phyloP scores from a whole-genome alignment of 2,888 invertebrate species.

The Drosophila pegasa region DNA sequence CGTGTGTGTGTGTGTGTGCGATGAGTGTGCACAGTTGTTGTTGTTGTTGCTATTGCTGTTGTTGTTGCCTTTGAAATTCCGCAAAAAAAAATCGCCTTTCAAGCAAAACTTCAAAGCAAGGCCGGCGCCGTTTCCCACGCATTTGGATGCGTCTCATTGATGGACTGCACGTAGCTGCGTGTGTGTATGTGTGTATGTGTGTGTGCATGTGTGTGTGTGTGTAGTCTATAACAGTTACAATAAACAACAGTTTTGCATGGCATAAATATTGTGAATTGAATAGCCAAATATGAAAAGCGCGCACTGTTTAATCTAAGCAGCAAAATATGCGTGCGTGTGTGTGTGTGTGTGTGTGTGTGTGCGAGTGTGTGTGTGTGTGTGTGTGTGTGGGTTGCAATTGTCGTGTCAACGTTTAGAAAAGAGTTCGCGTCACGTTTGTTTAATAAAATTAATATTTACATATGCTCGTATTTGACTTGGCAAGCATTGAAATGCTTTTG shows the following conservation, averaged over 20 bases:
- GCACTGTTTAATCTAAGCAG: conserved; percentile 39
- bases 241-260: conserved; percentile 52
- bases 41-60: conserved; percentile 23
- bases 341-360: conserved; percentile 2
- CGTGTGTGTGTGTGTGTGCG: conserved; percentile 9
- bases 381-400: conserved; percentile 52
- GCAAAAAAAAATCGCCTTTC: conserved; percentile 53
- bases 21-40: conserved; percentile 24
- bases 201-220: not conserved
- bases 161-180: conserved; percentile 54
- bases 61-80: conserved; percentile 56
- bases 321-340: too few relatives aligned
- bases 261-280: conserved; percentile 67
- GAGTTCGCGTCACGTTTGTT: conserved; percentile 71
- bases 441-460: conserved; percentile 80
- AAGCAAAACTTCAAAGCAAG: conserved; percentile 58
- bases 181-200: not conserved
- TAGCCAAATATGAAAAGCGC: conserved; percentile 64
- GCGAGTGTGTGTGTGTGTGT: conserved; percentile 1
- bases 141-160: conserved; percentile 56
- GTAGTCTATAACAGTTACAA: conserved; percentile 39
- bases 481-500: conserved; percentile 31
- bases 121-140: conserved; percentile 62
- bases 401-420: conserved; percentile 53
- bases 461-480: conserved; percentile 72